phyloP scores from a whole-genome alignment of 2,113 vertebrate species.

The Saguinus imperator region DNA sequence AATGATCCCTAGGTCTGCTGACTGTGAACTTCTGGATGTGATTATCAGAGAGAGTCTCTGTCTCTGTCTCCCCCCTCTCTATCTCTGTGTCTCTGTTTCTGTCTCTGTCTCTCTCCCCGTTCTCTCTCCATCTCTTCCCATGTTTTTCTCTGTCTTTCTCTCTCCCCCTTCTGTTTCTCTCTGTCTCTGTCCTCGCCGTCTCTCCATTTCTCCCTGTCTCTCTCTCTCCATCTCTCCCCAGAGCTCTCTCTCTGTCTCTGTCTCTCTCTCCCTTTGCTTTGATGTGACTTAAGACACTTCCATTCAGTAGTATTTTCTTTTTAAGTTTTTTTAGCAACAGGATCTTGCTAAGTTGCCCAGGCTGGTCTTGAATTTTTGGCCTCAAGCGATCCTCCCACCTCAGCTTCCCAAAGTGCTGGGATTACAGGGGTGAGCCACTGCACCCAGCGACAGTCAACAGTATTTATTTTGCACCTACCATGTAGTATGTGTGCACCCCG shows the following conservation, averaged over 20 bases:
- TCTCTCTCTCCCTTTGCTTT: neutral
- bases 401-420: no score
- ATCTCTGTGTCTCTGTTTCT: neutral
- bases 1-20: neutral
- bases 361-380: no score
- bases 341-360: no score
- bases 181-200: no score
- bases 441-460: neutral
- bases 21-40: fast-evolving
- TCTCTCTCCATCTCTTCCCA: neutral
- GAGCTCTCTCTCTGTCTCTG: neutral
- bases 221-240: neutral
- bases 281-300: neutral
- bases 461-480: no score
- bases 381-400: no score
- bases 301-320: no score
- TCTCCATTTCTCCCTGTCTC: no score
- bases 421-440: no score
- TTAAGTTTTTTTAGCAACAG: no score
- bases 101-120: neutral
- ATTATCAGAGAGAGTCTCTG: fast-evolving
- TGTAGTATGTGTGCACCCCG: no score
- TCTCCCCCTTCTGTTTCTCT: neutral
- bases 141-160: neutral
- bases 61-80: neutral